Conservation (phyloP, 2,113 vertebrate genomes). For the Dasyornis broadbenti region DNA sequence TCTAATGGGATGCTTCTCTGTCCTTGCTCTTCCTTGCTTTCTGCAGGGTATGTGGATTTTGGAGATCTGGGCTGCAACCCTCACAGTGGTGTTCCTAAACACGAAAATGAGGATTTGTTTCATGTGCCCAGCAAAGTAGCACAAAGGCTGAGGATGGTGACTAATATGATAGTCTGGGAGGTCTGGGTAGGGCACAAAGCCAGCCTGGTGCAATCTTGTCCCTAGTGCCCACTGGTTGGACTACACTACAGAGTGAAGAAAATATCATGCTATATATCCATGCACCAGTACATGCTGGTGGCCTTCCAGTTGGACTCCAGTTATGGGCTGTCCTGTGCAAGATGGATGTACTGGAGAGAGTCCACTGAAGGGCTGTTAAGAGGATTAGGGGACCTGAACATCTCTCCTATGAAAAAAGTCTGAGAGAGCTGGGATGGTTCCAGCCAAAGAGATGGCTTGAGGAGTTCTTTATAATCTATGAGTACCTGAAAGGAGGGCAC, state of each 20-base stretch:
- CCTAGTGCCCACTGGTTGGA: background rate
- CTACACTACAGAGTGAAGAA: background rate
- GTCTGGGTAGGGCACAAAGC: background rate
- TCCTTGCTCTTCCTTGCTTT: background rate
- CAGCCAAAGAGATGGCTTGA: background rate
- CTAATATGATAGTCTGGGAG: background rate
- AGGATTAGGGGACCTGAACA: background rate
- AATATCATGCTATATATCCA: background rate
- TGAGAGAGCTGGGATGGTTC: background rate
- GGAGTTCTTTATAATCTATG: background rate
- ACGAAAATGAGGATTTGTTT: background rate
- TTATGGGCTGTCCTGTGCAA: background rate
- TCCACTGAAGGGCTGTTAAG: background rate
- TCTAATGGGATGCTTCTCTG: background rate
- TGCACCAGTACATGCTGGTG: background rate
- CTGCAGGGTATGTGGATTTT: background rate
- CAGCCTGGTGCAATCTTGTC: background rate
- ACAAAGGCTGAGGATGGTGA: background rate
- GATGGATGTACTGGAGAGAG: background rate
- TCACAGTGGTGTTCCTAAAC: background rate
- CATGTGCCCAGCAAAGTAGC: background rate
- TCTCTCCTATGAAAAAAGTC: background rate
- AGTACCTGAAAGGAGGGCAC: background rate
- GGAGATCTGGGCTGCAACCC: background rate
- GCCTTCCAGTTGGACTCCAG: background rate